Conservation (phyloP, 2,113 vertebrate species). For the Antechinus stuartii region DNA sequence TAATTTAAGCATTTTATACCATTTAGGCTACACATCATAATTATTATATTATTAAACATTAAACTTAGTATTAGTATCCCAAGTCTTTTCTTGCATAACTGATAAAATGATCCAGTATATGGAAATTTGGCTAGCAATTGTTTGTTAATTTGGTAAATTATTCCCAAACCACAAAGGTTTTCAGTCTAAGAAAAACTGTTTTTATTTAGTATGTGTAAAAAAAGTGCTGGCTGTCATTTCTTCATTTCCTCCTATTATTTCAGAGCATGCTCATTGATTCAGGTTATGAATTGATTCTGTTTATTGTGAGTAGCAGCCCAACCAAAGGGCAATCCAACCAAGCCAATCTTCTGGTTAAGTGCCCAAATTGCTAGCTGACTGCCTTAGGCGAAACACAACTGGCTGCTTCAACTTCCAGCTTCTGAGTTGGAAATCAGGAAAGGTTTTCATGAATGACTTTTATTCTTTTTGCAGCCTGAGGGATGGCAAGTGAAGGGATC, state of each 20-base stretch:
- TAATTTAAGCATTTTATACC: slow-evolving; percentile 11
- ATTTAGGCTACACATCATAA: background rate
- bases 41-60: slow-evolving; percentile 1
- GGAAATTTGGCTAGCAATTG: background rate
- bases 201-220: background rate
- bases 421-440: slow-evolving; percentile 28
- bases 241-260: background rate
- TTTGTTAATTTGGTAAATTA: background rate
- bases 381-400: background rate
- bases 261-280: slow-evolving; percentile 1
- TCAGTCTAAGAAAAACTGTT: background rate
- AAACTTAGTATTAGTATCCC: background rate
- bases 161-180: background rate
- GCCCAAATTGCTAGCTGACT: slow-evolving; percentile 3
- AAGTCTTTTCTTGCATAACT: background rate
- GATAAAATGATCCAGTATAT: background rate
- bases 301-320: background rate
- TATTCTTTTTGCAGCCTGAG: slow-evolving; percentile 8
- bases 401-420: slow-evolving; percentile 21
- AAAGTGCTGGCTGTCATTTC: background rate
- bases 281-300: slow-evolving; percentile 11
- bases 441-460: slow-evolving; percentile 12
- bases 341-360: background rate
- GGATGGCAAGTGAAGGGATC: slow-evolving; percentile 34
- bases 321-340: background rate